These are phyloP conservation scores for Drosophila robusta DNA, from an alignment of 2,888 invertebrate species.

Conservation along the genomic window DNA sequence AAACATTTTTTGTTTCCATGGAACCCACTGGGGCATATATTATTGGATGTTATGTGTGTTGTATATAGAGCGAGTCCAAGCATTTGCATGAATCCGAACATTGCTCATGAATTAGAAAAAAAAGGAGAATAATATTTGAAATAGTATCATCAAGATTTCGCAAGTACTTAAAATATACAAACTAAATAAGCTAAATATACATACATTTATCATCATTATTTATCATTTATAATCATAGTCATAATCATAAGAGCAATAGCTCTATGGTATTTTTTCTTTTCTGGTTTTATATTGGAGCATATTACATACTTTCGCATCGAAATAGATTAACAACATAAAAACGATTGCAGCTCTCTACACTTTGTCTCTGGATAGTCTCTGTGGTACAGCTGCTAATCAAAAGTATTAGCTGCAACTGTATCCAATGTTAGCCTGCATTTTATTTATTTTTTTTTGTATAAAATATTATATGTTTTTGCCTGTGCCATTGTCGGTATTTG, in stretches of 20 bases:
- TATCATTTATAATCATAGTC: constrained; percentile 33
- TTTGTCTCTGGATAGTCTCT: constrained; percentile 34
- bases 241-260: constrained; percentile 53
- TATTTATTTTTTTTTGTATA: neutral
- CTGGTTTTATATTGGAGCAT: constrained; percentile 63
- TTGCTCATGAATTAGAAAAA: constrained; percentile 61
- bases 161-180: constrained; percentile 62
- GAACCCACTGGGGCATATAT: constrained; percentile 81
- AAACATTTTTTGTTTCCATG: constrained; percentile 64
- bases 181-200: constrained; percentile 79
- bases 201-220: constrained; percentile 49
- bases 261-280: constrained; percentile 32
- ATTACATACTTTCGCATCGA: constrained; percentile 41
- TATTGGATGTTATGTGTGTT: constrained; percentile 70
- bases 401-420: constrained; percentile 34
- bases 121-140: constrained; percentile 49
- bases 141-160: constrained; percentile 68
- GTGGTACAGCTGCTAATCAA: constrained; percentile 33
- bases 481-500: constrained; percentile 53
- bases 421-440: constrained; percentile 23
- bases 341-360: constrained; percentile 43
- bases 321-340: constrained; percentile 37
- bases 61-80: constrained; percentile 57
- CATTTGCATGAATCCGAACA: constrained; percentile 34
- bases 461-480: constrained; percentile 18